A percentile compares a stretch with the other conserved stretches of the same genome.
phyloP scores from a whole-genome alignment of 1,140 invertebrate species.

The Panulirus ornatus region DNA sequence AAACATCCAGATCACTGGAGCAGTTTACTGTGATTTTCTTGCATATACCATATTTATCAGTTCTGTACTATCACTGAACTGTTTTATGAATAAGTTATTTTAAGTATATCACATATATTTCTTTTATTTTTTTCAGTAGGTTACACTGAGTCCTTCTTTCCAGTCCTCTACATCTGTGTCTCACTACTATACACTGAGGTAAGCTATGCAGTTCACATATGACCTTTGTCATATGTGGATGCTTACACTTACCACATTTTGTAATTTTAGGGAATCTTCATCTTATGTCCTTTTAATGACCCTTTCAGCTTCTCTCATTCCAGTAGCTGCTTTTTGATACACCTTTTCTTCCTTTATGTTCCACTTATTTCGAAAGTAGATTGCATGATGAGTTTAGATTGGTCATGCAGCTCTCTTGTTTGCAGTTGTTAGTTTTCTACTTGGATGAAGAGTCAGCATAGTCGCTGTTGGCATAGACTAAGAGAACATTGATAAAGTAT shows the following conservation, averaged over 20 bases:
- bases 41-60: background rate
- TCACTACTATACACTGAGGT: background rate
- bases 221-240: background rate
- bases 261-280: background rate
- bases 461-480: no score
- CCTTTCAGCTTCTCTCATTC: no score
- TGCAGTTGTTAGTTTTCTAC: no score
- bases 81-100: background rate
- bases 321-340: no score
- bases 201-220: background rate
- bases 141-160: background rate
- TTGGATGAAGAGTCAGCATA: no score
- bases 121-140: background rate
- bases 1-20: no score
- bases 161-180: background rate
- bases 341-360: no score
- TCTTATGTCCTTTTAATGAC: background rate
- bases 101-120: background rate
- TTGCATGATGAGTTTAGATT: no score
- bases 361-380: no score
- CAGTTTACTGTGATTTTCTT: no score
- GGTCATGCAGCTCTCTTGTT: no score
- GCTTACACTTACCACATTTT: background rate
- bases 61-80: background rate
- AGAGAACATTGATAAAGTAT: no score